phyloP scores from a whole-genome alignment of 2,113 vertebrate species.

The Mandrillus leucophaeus region DNA sequence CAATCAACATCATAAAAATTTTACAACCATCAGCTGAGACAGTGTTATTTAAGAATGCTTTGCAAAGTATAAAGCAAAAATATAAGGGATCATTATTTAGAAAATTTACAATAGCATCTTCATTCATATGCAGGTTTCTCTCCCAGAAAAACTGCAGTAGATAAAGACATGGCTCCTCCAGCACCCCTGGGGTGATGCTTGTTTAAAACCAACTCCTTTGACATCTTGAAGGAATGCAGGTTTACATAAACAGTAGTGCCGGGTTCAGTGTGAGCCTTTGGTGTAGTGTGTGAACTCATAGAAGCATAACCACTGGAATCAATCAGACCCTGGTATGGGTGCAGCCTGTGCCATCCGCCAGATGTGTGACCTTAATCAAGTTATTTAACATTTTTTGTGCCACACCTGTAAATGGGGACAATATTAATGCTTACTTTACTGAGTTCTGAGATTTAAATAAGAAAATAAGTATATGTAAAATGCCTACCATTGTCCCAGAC shows the following conservation, averaged over 20 bases:
- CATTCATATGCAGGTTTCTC: not conserved
- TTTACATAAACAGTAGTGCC: not conserved
- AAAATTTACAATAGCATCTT: slow-evolving; percentile 11
- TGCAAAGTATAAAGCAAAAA: slow-evolving; percentile 39
- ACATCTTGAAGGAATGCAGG: not conserved
- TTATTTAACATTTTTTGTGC: not conserved
- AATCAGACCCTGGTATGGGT: not conserved
- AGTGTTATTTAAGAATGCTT: slow-evolving; percentile 36
- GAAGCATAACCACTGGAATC: not conserved
- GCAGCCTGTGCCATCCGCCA: too few relatives aligned
- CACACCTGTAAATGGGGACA: not conserved
- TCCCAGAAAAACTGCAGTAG: not conserved
- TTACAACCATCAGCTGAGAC: not conserved
- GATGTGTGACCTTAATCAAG: not conserved
- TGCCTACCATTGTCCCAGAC: not conserved
- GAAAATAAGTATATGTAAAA: not conserved
- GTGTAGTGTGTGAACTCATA: not conserved
- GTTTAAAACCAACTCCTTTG: not conserved
- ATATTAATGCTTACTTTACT: not conserved
- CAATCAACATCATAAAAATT: slow-evolving; percentile 31
- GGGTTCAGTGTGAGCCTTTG: not conserved
- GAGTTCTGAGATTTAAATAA: not conserved
- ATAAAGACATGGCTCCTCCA: not conserved
- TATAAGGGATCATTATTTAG: slow-evolving; percentile 39
- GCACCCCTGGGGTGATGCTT: not conserved